Evolutionary conservation across 2,113 vertebrate genomes (phyloP).

Genomic region (Sterna hirundo): DNA sequence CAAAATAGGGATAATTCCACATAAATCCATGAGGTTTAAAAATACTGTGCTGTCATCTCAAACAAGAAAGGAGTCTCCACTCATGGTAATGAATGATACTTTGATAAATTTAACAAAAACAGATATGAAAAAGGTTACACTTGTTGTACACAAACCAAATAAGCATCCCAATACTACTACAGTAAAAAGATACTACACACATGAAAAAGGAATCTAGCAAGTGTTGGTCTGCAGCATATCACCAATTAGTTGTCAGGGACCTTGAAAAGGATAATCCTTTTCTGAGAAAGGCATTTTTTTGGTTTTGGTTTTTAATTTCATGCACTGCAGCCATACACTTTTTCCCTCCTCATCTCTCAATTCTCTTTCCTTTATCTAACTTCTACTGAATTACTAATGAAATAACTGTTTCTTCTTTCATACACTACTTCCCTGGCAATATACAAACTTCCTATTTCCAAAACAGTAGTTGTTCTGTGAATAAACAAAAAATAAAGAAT

Average conservation of each 20-base stretch:
- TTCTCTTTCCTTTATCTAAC: not conserved
- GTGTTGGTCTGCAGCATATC: not conserved
- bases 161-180: not conserved
- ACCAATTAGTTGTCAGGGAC: not conserved
- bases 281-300: not conserved
- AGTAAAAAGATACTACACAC: not conserved
- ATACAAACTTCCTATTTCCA: not conserved
- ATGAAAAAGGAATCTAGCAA: not conserved
- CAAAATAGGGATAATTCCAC: not conserved
- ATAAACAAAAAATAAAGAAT: not conserved
- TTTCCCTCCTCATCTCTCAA: not conserved
- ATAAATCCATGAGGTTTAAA: not conserved
- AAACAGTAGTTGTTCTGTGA: not conserved
- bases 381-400: not conserved
- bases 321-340: not conserved
- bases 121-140: not conserved
- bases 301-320: not conserved
- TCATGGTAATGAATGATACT: not conserved
- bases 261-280: not conserved
- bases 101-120: not conserved
- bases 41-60: not conserved
- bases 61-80: not conserved
- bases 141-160: not conserved
- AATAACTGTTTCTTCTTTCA: not conserved
- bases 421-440: not conserved